These are phyloP conservation scores for Pemphredon lugubris DNA, from an alignment of 2,888 invertebrate species.

Conservation along the genomic window DNA sequence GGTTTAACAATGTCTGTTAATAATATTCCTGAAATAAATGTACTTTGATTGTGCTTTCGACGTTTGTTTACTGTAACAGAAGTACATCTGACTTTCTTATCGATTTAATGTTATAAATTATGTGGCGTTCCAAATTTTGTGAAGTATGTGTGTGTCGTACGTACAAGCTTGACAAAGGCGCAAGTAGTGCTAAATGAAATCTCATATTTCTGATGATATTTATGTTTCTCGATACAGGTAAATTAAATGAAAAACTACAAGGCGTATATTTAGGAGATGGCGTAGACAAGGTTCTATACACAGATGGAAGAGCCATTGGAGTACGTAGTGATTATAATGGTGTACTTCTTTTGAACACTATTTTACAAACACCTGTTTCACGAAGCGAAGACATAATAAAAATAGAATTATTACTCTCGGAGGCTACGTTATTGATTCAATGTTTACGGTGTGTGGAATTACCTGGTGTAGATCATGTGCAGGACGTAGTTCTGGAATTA, in stretches of 20 bases:
- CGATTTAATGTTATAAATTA: not conserved
- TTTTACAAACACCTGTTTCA: slow-evolving; percentile 91
- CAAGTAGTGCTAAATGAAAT: no score
- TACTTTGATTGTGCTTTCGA: no score
- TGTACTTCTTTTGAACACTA: slow-evolving; percentile 93
- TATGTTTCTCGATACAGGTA: slow-evolving; percentile 81
- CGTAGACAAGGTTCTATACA: slow-evolving; percentile 92
- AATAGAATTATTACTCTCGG: slow-evolving; percentile 92
- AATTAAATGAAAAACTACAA: slow-evolving; percentile 85
- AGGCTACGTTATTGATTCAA: slow-evolving; percentile 92
- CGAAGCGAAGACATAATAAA: slow-evolving; percentile 90
- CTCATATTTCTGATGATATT: not conserved
- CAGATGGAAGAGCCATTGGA: slow-evolving; percentile 91
- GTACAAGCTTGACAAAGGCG: no score
- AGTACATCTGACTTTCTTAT: no score
- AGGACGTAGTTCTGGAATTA: slow-evolving; percentile 89
- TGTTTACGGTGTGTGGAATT: slow-evolving; percentile 89
- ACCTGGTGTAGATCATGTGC: slow-evolving; percentile 89
- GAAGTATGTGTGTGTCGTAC: not conserved
- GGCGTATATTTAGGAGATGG: slow-evolving; percentile 88
- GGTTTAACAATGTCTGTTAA: no score
- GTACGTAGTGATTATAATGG: slow-evolving; percentile 95
- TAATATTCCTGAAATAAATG: no score
- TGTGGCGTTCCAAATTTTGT: no score
- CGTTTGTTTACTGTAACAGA: no score